phyloP scores from a whole-genome alignment of 1,140 invertebrate genomes.

The Spodoptera litura region DNA sequence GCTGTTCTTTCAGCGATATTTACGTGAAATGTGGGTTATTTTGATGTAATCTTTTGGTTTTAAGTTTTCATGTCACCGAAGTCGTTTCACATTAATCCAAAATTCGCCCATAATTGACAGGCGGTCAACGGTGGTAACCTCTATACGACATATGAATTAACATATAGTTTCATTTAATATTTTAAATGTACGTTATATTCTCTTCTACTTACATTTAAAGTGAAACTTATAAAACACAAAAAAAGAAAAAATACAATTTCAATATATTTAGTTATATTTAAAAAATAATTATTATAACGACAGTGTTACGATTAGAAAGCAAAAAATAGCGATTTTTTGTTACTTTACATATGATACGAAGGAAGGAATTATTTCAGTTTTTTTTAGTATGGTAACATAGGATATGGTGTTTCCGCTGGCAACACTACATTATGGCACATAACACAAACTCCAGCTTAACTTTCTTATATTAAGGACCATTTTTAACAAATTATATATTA shows the following conservation, averaged over 20 bases:
- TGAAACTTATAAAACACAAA: slow-evolving; percentile 72
- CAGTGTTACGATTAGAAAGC: slow-evolving; percentile 76
- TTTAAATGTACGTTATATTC: slow-evolving; percentile 74
- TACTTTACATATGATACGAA: slow-evolving; percentile 73
- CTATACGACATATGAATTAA: slow-evolving; percentile 58
- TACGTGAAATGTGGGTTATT: not conserved
- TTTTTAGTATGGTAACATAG: slow-evolving; percentile 77
- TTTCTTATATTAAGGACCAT: slow-evolving; percentile 82
- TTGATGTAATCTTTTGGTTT: not conserved
- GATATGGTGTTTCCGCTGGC: slow-evolving; percentile 79
- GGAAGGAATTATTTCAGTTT: slow-evolving; percentile 71
- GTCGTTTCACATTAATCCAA: slow-evolving; percentile 8
- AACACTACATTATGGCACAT: slow-evolving; percentile 82
- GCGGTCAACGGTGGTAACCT: slow-evolving; percentile 53
- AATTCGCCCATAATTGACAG: slow-evolving; percentile 34
- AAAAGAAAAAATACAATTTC: slow-evolving; percentile 74
- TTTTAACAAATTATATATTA: slow-evolving; percentile 50
- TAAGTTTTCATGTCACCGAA: slow-evolving; percentile 4
- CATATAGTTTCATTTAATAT: slow-evolving; percentile 61
- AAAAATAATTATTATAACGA: slow-evolving; percentile 68
- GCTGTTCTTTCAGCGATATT: not conserved
- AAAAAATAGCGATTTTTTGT: slow-evolving; percentile 72
- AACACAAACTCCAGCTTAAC: slow-evolving; percentile 64
- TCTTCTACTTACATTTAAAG: slow-evolving; percentile 77
- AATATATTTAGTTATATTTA: slow-evolving; percentile 71